A percentile compares a stretch with the other conserved stretches of the same genome.
phyloP scores from a whole-genome alignment of 2,888 invertebrate species.

The Drosophila eohydei region DNA sequence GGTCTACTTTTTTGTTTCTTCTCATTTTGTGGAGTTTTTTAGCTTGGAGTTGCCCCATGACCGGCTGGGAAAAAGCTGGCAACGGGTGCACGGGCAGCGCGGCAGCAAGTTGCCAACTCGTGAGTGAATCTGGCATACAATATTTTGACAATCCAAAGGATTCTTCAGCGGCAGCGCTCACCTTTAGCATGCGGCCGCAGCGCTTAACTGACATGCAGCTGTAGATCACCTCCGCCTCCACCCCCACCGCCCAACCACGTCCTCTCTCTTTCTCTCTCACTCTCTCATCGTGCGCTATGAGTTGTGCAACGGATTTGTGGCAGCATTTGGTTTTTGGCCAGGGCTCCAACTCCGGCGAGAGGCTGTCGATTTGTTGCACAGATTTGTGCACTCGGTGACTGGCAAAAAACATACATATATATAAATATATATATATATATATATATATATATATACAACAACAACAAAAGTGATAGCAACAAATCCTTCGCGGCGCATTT shows the following conservation, averaged over 20 bases:
- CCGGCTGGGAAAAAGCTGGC: conserved; percentile 61
- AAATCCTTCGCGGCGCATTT: conserved; percentile 58
- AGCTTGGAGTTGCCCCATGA: conserved; percentile 53
- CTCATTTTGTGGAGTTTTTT: neutral
- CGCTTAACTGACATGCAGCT: conserved; percentile 49
- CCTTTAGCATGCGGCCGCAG: conserved; percentile 44
- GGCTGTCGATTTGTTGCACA: conserved; percentile 70
- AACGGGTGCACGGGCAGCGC: conserved; percentile 23
- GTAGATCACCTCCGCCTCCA: conserved; percentile 34
- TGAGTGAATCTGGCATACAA: conserved; percentile 78
- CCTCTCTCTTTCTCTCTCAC: neutral
- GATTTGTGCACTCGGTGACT: conserved; percentile 68
- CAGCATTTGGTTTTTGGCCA: conserved; percentile 32
- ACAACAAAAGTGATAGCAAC: conserved; percentile 4
- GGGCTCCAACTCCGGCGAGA: conserved; percentile 45
- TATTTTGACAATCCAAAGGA: conserved; percentile 82
- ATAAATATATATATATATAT: conserved; percentile 18
- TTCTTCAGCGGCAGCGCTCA: conserved; percentile 69
- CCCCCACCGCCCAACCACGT: neutral
- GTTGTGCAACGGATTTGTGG: conserved; percentile 64
- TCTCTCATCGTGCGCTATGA: conserved; percentile 57
- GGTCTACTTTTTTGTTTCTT: conserved; percentile 18
- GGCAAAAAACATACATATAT: conserved; percentile 46
- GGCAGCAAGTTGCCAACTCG: conserved; percentile 60
- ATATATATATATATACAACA: neutral